Conservation (phyloP, 2,113 vertebrate species). For the Onychorhynchus coronatus region DNA sequence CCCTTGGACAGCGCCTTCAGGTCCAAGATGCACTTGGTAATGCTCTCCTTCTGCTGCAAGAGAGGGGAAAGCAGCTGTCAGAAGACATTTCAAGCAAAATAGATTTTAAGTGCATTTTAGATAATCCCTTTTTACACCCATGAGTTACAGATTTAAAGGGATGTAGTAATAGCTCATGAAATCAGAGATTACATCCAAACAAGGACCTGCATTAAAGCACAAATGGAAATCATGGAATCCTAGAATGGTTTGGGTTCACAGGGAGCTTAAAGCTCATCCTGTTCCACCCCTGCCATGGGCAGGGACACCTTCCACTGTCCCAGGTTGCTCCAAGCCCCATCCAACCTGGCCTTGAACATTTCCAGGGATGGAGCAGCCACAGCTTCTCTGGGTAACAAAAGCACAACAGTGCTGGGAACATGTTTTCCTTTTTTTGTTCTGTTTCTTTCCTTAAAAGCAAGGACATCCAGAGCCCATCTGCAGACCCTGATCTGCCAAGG, state of each 20-base stretch:
- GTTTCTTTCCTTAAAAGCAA: not conserved
- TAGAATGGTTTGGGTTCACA: not conserved
- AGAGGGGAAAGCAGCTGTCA: slow-evolving; percentile 27
- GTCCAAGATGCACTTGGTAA: slow-evolving; percentile 92
- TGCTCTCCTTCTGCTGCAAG: slow-evolving; percentile 91
- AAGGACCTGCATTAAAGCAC: not conserved
- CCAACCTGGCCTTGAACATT: not conserved
- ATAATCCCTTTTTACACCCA: accelerated
- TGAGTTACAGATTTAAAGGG: not conserved
- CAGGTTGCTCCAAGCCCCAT: not conserved
- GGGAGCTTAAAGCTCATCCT: not conserved
- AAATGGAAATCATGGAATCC: not conserved
- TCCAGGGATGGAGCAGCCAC: not conserved
- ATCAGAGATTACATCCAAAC: not conserved
- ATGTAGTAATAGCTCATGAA: accelerated
- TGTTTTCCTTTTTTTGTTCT: not conserved
- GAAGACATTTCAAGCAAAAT: not conserved
- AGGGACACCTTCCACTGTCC: not conserved
- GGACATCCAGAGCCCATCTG: not conserved
- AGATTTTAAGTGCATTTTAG: accelerated
- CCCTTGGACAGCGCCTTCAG: slow-evolving; percentile 85
- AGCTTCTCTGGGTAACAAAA: not conserved
- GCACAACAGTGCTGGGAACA: not conserved
- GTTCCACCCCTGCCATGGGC: not conserved
- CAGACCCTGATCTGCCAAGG: not conserved